These are phyloP conservation scores for Melinaea menophilus DNA, from an alignment of 2,888 invertebrate genomes.

Conservation along the genomic window DNA sequence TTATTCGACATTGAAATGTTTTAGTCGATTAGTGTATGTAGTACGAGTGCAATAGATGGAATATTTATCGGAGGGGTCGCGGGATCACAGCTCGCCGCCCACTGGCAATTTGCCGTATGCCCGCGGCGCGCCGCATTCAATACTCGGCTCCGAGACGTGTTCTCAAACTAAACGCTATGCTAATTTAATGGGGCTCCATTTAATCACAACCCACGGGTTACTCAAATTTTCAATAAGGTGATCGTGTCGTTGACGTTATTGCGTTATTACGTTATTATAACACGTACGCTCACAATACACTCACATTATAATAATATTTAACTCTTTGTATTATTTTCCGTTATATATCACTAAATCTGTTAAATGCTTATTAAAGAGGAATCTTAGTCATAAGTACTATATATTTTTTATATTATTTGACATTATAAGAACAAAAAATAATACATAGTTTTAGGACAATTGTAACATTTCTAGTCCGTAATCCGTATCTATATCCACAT, in stretches of 20 bases:
- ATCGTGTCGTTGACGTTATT: constrained; percentile 62
- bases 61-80: constrained; percentile 68
- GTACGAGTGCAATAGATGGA: constrained; percentile 46
- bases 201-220: constrained; percentile 71
- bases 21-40: constrained; percentile 29
- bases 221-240: constrained; percentile 71
- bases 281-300: constrained; percentile 1
- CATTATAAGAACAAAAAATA: too few species aligned
- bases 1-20: constrained; percentile 35
- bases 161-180: constrained; percentile 73
- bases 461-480: neutral
- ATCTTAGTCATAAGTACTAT: too few species aligned
- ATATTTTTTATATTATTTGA: too few species aligned
- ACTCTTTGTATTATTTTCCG: too few species aligned
- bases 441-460: neutral
- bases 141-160: constrained; percentile 54
- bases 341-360: too few species aligned
- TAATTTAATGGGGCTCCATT: constrained; percentile 73
- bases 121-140: constrained; percentile 51
- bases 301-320: neutral
- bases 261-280: constrained; percentile 18
- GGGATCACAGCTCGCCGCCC: constrained; percentile 68
- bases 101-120: constrained; percentile 67
- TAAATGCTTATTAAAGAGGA: too few species aligned
- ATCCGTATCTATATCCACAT: constrained; percentile 1